phyloP scores from a whole-genome alignment of 2,888 invertebrate genomes.

The Abrostola tripartita region DNA sequence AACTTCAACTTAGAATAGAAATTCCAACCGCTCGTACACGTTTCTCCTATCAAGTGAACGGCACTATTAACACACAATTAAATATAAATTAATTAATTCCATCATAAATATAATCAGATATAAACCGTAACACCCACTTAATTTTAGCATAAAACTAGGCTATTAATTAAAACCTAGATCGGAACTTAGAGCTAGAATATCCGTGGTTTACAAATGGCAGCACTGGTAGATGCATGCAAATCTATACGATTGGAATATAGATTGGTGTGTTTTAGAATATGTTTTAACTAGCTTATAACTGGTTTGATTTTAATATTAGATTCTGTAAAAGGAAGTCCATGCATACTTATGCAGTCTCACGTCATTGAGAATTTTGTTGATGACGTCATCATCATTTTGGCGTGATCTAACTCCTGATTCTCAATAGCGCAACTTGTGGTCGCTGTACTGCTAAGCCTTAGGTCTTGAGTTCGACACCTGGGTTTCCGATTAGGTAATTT shows the following conservation, averaged over 20 bases:
- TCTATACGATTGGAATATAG: conserved; percentile 31
- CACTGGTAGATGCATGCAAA: conserved; percentile 35
- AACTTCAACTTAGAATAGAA: background rate
- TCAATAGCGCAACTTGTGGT: too few species aligned
- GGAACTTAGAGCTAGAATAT: conserved; percentile 5
- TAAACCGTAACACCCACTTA: conserved; percentile 45
- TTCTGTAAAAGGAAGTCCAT: too few species aligned
- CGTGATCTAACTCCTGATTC: too few species aligned
- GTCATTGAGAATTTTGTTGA: too few species aligned
- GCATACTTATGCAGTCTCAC: background rate
- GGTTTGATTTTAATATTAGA: conserved; percentile 19
- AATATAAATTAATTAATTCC: conserved; percentile 43
- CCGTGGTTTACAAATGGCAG: conserved; percentile 6
- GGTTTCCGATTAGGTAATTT: too few species aligned
- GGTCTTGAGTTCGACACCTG: too few species aligned
- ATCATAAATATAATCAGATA: conserved; percentile 52
- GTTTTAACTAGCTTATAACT: conserved; percentile 17
- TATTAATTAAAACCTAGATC: conserved; percentile 46
- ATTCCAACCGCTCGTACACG: background rate
- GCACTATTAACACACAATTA: conserved; percentile 37
- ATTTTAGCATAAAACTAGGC: conserved; percentile 48
- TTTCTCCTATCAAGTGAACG: conserved; percentile 19
- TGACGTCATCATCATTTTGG: too few species aligned
- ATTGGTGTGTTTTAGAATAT: conserved; percentile 26
- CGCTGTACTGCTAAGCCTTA: too few species aligned